Evolutionary conservation across 1,140 invertebrate species (phyloP).

Genomic region (Zaprionus nigranus): DNA sequence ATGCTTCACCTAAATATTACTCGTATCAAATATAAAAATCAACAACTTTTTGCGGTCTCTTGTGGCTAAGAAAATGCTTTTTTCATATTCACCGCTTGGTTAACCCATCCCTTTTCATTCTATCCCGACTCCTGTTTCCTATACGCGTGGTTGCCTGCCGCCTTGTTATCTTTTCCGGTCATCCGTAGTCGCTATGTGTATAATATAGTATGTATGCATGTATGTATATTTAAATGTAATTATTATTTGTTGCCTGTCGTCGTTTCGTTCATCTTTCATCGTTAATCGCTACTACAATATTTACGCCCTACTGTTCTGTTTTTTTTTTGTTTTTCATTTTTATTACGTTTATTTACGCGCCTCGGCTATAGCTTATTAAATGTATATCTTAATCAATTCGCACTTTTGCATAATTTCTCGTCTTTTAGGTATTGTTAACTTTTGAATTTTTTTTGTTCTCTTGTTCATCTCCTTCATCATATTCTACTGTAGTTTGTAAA

Average conservation of each 20-base stretch:
- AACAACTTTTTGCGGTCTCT: conserved; percentile 80
- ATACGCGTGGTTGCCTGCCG: background rate
- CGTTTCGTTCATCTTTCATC: conserved; percentile 50
- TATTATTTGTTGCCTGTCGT: conserved; percentile 70
- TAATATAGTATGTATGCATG: conserved; percentile 59
- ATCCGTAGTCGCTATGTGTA: conserved; percentile 75
- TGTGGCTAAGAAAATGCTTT: conserved; percentile 72
- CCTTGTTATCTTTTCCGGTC: conserved; percentile 24
- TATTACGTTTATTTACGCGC: conserved; percentile 42
- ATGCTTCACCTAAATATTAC: conserved; percentile 83
- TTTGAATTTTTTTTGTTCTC: conserved; percentile 79
- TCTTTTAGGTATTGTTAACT: conserved; percentile 84
- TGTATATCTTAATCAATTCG: conserved; percentile 80
- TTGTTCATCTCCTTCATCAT: conserved; percentile 42
- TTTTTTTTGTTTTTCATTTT: too few species aligned
- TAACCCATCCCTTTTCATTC: conserved; percentile 34
- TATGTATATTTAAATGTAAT: conserved; percentile 78
- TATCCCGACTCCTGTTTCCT: conserved; percentile 19
- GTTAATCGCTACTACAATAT: conserved; percentile 76
- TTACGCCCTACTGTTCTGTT: conserved; percentile 69
- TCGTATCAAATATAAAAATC: conserved; percentile 85
- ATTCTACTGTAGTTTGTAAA: conserved; percentile 30
- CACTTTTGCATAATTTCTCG: conserved; percentile 78
- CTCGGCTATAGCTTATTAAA: conserved; percentile 58
- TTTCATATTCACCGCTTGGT: conserved; percentile 47